Evolutionary conservation across 2,113 vertebrate species (phyloP).

Genomic region (Clarias macrocephalus): DNA sequence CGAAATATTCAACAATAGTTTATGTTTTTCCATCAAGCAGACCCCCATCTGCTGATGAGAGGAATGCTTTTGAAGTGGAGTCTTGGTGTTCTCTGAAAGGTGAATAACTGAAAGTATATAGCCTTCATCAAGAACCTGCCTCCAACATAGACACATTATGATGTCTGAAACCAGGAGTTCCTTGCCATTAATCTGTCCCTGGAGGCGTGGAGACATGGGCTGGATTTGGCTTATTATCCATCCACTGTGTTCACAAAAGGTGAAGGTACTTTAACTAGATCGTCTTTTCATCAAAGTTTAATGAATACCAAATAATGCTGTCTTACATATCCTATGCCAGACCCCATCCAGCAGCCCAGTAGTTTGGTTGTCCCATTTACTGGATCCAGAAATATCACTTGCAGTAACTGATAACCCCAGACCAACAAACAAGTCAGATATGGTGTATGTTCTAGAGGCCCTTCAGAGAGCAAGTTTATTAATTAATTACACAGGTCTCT

Average conservation of each 20-base stretch:
- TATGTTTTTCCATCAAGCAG: not conserved
- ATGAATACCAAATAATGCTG: not conserved
- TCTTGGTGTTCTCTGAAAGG: not conserved
- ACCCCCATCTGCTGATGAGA: not conserved
- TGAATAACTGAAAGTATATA: not conserved
- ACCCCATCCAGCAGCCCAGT: not conserved
- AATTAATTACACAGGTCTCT: not conserved
- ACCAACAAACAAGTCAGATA: not conserved
- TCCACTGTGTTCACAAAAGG: not conserved
- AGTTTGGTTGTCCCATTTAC: not conserved
- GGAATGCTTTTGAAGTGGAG: not conserved
- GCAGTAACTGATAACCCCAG: not conserved
- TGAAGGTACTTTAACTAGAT: not conserved
- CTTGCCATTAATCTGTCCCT: not conserved
- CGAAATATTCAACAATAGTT: not conserved
- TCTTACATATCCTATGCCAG: not conserved
- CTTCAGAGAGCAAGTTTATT: not conserved
- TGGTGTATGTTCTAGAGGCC: not conserved
- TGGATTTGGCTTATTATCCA: not conserved
- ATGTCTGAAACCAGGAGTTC: not conserved
- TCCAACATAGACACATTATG: not conserved
- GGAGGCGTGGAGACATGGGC: not conserved
- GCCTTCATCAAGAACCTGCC: not conserved
- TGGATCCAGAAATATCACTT: not conserved
- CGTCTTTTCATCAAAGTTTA: not conserved